Base-by-base conservation (phyloP, 2,888 invertebrate genomes). In the Maniola hyperantus region DNA sequence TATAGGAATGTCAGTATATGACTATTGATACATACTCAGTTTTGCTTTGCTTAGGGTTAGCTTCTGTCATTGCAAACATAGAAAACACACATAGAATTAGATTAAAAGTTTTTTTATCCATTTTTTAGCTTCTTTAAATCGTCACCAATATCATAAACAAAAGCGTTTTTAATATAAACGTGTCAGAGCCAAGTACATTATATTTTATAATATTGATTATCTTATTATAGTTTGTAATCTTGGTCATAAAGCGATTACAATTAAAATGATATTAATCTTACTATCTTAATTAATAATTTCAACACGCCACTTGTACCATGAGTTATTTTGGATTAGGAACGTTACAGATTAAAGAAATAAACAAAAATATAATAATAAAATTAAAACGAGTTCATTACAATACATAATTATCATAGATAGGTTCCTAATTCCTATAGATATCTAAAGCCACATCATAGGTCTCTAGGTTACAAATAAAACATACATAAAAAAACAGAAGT, bases 151-250 rank as follows among this genome's bases (percentile, higher is more conserved):
- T 20, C 13, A 42, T 8, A 7, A 7, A 57, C 57, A 42, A 42
- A 39, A 42, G 39, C 5, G 15, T 39, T 42, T 20, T 39, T 55
- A 57, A 18, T 18, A 20, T 11, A 18, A 55, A 13, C 18, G 18
- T 15, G 10, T 20, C 20, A 0, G 18, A 39, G 39, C 5, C 36
- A 8, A 18, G 11, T 36, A 5, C 6, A 36, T 15, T 36, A 11
- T 18, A 51, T 11, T 5, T 48, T 48, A 48, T 48, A 48, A 15
- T 7, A 51, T n/a, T 51, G 34, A 34, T 33, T 26, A 67, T 62
- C 71, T 55, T 18, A 64, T 7, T 84, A 82, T 51, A 73, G 75
- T 78, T 74, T 72, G 75, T 78, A 74, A 70, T 61, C 64, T 46
- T 26, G 10, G 39, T 53, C 64, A 68, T 70, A 58, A 59, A 51